Percentiles rank a stretch among this genome's conserved stretches.
phyloP scores from a whole-genome alignment of 2,113 vertebrate species.

The Numida meleagris region DNA sequence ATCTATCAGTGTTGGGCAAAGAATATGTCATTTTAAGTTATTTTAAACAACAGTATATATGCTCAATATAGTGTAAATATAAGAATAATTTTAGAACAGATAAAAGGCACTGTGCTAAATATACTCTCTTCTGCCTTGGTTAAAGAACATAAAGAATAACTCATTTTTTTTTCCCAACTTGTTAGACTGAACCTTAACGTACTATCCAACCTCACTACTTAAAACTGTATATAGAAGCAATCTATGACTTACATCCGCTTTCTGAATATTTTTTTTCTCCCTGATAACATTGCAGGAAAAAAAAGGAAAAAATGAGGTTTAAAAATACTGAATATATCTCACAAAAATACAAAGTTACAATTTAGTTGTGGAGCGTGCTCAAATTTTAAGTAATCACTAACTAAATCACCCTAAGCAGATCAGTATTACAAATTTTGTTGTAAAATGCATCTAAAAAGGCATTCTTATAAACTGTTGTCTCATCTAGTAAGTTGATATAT shows the following conservation, averaged over 20 bases:
- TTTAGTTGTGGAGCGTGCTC: not conserved
- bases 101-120: not conserved
- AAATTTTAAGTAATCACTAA: not conserved
- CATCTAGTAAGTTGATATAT: not conserved
- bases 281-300: not conserved
- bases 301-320: not conserved
- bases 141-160: not conserved
- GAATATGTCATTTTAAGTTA: not conserved
- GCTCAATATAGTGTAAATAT: not conserved
- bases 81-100: not conserved
- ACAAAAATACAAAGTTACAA: not conserved
- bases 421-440: not conserved
- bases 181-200: not conserved
- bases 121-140: not conserved
- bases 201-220: not conserved
- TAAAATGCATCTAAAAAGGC: not conserved
- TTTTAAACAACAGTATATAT: not conserved
- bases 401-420: not conserved
- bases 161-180: not conserved
- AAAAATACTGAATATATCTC: not conserved
- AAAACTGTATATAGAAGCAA: not conserved
- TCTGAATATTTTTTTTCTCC: not conserved
- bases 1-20: not conserved
- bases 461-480: not conserved
- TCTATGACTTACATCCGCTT: not conserved